Conservation (phyloP, 2,888 invertebrate genomes). For the Chrysolina oricalcia region DNA sequence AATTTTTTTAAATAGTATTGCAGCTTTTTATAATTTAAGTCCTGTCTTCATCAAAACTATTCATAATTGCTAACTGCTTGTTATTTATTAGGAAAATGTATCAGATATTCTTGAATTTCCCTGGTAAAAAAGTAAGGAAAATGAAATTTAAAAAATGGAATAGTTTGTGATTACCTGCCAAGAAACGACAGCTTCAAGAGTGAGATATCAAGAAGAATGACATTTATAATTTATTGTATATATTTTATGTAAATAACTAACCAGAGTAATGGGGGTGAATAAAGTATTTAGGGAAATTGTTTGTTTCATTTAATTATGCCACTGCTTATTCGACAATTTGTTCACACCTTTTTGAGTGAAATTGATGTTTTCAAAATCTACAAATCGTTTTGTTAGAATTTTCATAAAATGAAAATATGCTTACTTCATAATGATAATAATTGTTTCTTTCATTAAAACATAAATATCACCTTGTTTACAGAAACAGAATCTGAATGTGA, state of each 20-base stretch:
- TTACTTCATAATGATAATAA: too few relatives aligned
- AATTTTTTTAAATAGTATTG: neutral
- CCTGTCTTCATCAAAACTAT: neutral
- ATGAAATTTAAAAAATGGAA: constrained; percentile 57
- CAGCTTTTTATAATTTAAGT: neutral
- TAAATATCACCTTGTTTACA: too few relatives aligned
- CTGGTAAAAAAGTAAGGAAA: constrained; percentile 54
- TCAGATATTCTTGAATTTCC: constrained; percentile 55
- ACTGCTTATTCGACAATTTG: too few relatives aligned
- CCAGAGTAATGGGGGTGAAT: neutral
- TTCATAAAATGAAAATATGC: too few relatives aligned
- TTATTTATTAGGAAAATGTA: constrained; percentile 56
- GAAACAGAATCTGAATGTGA: too few relatives aligned
- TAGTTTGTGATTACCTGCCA: constrained; percentile 52
- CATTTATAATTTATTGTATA: constrained; percentile 48
- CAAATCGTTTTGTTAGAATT: too few relatives aligned
- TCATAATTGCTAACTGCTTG: constrained; percentile 46
- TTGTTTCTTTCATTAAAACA: too few relatives aligned
- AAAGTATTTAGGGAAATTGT: constrained; percentile 23
- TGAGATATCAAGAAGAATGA: constrained; percentile 39
- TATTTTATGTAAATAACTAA: constrained; percentile 46
- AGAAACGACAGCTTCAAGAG: constrained; percentile 49
- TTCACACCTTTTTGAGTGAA: too few relatives aligned
- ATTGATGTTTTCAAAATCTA: too few relatives aligned
- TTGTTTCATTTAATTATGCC: neutral